Conservation (phyloP, 2,797 vertebrate species). For the Chiroxiphia lanceolata region DNA sequence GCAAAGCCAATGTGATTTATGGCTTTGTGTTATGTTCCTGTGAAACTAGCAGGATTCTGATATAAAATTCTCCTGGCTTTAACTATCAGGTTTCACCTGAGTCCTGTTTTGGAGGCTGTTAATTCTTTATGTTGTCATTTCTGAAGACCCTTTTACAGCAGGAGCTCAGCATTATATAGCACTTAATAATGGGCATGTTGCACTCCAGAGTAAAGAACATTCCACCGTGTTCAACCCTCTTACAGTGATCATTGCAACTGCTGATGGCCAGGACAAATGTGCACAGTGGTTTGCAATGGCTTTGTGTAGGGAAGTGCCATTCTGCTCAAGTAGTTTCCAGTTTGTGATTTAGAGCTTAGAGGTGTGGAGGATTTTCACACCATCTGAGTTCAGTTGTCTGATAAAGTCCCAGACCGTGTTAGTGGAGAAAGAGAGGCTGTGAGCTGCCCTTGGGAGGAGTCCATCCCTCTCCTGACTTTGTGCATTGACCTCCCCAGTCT, state of each 20-base stretch:
- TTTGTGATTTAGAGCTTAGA: background rate
- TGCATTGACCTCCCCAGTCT: background rate
- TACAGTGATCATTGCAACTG: background rate
- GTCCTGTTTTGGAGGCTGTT: conserved; percentile 57
- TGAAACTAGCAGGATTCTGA: conserved; percentile 53
- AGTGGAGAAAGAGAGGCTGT: background rate
- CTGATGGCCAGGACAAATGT: conserved; percentile 19
- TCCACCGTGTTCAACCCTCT: conserved; percentile 24
- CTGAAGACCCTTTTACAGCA: conserved; percentile 54
- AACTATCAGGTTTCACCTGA: conserved; percentile 56
- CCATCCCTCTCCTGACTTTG: background rate
- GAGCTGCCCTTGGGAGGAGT: background rate
- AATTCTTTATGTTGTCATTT: conserved; percentile 67
- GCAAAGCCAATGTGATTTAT: conserved; percentile 56
- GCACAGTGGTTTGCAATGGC: background rate
- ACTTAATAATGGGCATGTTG: conserved; percentile 53
- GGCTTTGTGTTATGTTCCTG: conserved; percentile 20
- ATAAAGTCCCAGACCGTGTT: background rate
- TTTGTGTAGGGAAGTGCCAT: background rate
- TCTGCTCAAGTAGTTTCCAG: background rate
- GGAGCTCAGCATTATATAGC: conserved; percentile 14
- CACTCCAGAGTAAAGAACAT: conserved; percentile 35
- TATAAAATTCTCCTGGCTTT: conserved; percentile 54
- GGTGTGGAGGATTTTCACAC: background rate
- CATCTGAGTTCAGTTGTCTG: background rate